Evolutionary conservation across 2,888 invertebrate genomes (phyloP).

Genomic region (Deroplatys truncata): DNA sequence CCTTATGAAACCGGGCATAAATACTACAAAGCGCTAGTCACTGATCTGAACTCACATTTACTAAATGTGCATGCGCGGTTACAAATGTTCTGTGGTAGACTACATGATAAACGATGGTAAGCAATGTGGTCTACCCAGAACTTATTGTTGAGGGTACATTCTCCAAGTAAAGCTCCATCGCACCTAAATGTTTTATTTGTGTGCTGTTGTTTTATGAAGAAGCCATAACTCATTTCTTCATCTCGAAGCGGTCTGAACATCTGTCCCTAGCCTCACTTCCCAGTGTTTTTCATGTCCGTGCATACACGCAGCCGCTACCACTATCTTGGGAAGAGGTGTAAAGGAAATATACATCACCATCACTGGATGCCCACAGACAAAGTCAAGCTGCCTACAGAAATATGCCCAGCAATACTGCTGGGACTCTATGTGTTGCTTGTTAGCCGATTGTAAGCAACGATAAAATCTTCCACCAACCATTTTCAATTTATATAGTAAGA

Average conservation of each 20-base stretch:
- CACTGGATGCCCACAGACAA: not conserved
- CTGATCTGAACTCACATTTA: not conserved
- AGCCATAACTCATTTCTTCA: not conserved
- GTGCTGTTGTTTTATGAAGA: not conserved
- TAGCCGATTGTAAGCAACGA: constrained; percentile 20
- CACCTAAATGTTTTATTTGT: not conserved
- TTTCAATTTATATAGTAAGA: constrained; percentile 23
- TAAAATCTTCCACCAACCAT: constrained; percentile 21
- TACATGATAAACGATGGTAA: not conserved
- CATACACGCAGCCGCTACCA: not conserved
- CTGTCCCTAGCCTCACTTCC: not conserved
- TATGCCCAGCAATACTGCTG: not conserved
- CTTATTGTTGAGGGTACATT: not conserved
- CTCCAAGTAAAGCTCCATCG: not conserved
- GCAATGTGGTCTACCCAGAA: not conserved
- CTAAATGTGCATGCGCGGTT: not conserved
- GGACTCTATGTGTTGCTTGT: constrained; percentile 14
- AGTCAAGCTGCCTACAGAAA: not conserved
- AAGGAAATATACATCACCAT: not conserved
- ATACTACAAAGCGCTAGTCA: not conserved
- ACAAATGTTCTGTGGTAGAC: not conserved
- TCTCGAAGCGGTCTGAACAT: not conserved
- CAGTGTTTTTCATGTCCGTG: not conserved
- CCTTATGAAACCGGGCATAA: no score
- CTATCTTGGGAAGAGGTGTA: not conserved